Evolutionary conservation across 2,113 vertebrate genomes (phyloP).

Genomic region (Puntigrus tetrazona): DNA sequence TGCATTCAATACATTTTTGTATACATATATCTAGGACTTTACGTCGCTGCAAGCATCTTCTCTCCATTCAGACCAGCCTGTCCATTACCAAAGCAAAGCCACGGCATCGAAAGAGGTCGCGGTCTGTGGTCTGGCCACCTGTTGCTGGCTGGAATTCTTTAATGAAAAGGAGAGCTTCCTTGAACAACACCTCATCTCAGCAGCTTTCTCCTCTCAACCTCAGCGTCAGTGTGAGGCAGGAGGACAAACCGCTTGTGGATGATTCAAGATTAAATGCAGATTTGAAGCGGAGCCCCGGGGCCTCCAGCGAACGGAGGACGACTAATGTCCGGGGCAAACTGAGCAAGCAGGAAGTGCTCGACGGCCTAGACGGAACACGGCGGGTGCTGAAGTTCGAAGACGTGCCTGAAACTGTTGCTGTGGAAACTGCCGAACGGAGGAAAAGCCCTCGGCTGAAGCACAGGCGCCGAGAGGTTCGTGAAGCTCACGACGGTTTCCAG

Average conservation of each 20-base stretch:
- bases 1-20: not conserved
- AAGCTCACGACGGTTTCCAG: not conserved
- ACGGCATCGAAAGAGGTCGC: not conserved
- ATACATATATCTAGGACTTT: slow-evolving; percentile 43
- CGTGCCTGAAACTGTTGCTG: not conserved
- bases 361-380: not conserved
- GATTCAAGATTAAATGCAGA: slow-evolving; percentile 4
- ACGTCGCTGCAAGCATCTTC: slow-evolving; percentile 26
- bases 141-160: not conserved
- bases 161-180: not conserved
- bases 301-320: not conserved
- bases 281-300: not conserved
- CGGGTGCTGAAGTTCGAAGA: slow-evolving; percentile 47
- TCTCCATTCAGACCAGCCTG: not conserved
- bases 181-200: not conserved
- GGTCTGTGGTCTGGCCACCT: not conserved
- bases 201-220: slow-evolving; percentile 5
- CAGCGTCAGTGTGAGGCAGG: not conserved
- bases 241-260: not conserved
- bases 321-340: not conserved
- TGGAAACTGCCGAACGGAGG: not conserved
- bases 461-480: not conserved
- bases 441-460: not conserved
- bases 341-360: not conserved
- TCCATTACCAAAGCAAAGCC: slow-evolving; percentile 17